These are phyloP conservation scores for Talpa occidentalis DNA, from an alignment of 2,113 vertebrate species.

Conservation along the genomic window DNA sequence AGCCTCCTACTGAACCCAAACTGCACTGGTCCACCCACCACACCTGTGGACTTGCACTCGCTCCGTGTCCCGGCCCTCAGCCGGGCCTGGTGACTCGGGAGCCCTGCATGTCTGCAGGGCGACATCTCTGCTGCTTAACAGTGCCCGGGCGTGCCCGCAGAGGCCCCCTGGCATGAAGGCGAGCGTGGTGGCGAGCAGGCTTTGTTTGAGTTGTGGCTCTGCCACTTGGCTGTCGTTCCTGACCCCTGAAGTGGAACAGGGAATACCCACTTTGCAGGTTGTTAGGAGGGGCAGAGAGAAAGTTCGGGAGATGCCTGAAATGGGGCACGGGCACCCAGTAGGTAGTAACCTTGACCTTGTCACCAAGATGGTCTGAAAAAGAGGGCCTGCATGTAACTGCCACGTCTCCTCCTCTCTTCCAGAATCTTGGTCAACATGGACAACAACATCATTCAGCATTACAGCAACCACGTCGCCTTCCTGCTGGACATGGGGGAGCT, in stretches of 20 bases:
- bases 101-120: accelerated
- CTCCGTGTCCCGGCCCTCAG: neutral
- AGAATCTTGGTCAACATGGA: conserved; percentile 99
- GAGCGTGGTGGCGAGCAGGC: neutral
- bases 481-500: conserved; percentile 93
- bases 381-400: neutral
- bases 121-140: neutral
- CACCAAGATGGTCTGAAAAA: neutral
- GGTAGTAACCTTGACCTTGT: neutral
- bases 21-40: neutral
- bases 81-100: neutral
- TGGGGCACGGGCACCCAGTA: accelerated
- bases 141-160: accelerated
- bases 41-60: neutral
- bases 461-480: conserved; percentile 98
- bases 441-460: conserved; percentile 98
- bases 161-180: accelerated
- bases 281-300: neutral
- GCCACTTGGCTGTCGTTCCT: neutral
- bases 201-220: accelerated
- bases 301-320: neutral
- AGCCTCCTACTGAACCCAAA: neutral
- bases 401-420: neutral
- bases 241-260: neutral
- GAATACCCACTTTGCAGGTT: neutral